A percentile compares a stretch with the other conserved stretches of the same genome.
Evolutionary conservation across 2,797 vertebrate species (phyloP).

Genomic region (Scleropages formosus): DNA sequence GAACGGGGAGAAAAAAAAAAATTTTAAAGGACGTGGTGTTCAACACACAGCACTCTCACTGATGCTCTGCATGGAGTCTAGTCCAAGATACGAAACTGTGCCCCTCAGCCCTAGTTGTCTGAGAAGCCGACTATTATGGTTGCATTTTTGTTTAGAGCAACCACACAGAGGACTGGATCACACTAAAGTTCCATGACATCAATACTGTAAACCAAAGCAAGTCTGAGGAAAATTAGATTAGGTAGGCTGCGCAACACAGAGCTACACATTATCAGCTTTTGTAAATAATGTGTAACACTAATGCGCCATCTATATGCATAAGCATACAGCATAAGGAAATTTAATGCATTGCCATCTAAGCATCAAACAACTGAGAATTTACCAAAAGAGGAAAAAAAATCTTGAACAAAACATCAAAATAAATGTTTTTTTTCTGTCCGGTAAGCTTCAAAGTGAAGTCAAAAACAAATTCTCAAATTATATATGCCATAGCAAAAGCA

Average conservation of each 20-base stretch:
- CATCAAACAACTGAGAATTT: slow-evolving; percentile 1
- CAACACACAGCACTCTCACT: too few species aligned
- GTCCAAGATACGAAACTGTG: background rate
- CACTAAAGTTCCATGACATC: background rate
- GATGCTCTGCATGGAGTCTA: too few species aligned
- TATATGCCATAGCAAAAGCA: slow-evolving; percentile 27
- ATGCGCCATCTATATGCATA: background rate
- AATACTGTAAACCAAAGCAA: background rate
- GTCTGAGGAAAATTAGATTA: slow-evolving; percentile 7
- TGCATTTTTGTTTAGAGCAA: background rate
- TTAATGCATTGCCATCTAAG: background rate
- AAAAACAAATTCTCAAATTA: slow-evolving; percentile 24
- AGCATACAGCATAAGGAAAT: background rate
- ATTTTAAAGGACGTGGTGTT: too few species aligned
- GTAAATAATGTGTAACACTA: slow-evolving; percentile 1
- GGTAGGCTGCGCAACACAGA: background rate
- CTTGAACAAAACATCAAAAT: slow-evolving; percentile 10
- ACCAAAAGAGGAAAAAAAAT: slow-evolving; percentile 4
- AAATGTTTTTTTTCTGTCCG: slow-evolving; percentile 6
- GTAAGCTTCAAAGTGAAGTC: slow-evolving; percentile 8
- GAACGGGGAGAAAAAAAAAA: too few species aligned
- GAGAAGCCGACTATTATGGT: too few species aligned
- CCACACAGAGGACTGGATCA: background rate
- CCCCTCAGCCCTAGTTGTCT: too few species aligned
- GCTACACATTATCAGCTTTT: background rate